Percentiles rank a stretch among this genome's conserved stretches.
Conservation (phyloP, 2,797 vertebrate genomes). For the Lophotriccus pileatus region DNA sequence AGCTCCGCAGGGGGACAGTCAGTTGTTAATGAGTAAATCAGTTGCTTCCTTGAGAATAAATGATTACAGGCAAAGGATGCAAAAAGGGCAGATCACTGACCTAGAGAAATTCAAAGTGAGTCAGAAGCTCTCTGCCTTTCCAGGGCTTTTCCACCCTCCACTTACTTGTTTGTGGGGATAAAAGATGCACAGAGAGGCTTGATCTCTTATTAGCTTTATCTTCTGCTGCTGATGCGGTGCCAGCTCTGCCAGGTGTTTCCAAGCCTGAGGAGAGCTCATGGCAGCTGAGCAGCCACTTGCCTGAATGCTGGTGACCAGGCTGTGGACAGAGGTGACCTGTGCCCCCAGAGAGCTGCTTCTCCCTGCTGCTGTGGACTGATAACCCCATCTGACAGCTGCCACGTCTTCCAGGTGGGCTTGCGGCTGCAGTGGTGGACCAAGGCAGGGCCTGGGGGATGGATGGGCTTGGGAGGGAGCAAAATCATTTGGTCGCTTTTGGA, state of each 20-base stretch:
- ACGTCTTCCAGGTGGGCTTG: not conserved
- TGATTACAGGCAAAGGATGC: not conserved
- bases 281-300: not conserved
- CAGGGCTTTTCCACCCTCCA: not conserved
- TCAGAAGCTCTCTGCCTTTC: not conserved
- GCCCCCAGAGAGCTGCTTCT: not conserved
- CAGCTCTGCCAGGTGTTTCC: accelerated
- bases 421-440: not conserved
- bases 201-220: not conserved
- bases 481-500: accelerated
- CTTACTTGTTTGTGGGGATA: not conserved
- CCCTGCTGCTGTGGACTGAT: not conserved
- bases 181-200: not conserved
- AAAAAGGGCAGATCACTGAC: not conserved
- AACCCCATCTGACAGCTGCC: not conserved
- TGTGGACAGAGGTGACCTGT: not conserved
- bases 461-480: not conserved
- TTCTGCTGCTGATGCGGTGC: not conserved
- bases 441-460: too few relatives aligned
- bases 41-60: slow-evolving; percentile 10
- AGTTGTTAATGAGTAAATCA: slow-evolving; percentile 38
- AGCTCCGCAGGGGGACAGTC: not conserved
- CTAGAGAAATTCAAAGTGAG: not conserved
- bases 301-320: accelerated
- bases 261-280: accelerated